Evolutionary conservation across 2,113 vertebrate species (phyloP).

Genomic region (Microcebus lehilahytsara): DNA sequence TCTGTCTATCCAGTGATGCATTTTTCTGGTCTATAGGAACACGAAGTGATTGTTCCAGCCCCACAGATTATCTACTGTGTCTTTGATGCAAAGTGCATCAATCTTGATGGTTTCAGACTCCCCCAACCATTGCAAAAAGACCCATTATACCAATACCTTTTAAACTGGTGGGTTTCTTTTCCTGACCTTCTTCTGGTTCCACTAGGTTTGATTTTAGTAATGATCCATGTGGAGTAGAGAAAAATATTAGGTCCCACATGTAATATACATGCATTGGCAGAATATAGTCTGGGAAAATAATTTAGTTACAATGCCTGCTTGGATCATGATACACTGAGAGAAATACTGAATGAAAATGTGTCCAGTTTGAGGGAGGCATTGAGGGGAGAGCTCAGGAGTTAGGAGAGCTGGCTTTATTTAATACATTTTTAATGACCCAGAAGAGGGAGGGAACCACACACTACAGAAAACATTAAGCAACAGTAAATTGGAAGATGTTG

Average conservation of each 20-base stretch:
- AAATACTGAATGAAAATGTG: neutral
- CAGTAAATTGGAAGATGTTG: conserved; percentile 25
- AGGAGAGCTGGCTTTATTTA: neutral
- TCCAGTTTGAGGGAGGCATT: neutral
- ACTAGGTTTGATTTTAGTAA: conserved; percentile 33
- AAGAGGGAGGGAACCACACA: conserved; percentile 50
- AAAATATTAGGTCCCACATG: neutral
- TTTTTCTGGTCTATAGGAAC: conserved; percentile 58
- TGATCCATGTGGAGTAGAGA: neutral
- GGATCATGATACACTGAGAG: neutral
- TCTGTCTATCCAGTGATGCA: conserved; percentile 70
- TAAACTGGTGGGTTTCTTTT: neutral
- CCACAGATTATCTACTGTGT: conserved; percentile 40
- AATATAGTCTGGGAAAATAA: neutral
- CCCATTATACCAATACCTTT: neutral
- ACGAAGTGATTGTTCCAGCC: conserved; percentile 40
- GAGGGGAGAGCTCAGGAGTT: neutral
- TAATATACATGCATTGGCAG: neutral
- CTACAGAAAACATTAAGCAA: conserved; percentile 52
- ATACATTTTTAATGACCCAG: neutral
- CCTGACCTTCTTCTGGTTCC: neutral
- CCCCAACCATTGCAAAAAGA: neutral
- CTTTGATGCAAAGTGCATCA: conserved; percentile 29
- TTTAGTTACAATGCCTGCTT: neutral
- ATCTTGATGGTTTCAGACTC: conserved; percentile 23